Percentiles rank a stretch among this genome's conserved stretches.
Evolutionary conservation across 2,797 vertebrate genomes (phyloP).

Genomic region (Karalla daura): DNA sequence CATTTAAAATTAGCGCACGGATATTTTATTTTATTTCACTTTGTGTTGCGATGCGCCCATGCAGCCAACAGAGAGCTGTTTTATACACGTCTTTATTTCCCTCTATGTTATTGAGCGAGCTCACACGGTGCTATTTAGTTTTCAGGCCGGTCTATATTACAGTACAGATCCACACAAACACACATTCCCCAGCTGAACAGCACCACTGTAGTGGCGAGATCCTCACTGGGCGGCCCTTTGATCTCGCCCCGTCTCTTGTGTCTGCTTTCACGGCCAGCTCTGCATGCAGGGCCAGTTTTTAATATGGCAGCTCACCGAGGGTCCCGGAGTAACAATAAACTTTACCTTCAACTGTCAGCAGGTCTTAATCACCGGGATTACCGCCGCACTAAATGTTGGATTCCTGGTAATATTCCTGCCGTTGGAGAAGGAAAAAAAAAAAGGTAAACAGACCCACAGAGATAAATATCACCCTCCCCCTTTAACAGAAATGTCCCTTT

Average conservation of each 20-base stretch:
- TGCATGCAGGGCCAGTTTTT: constrained; percentile 75
- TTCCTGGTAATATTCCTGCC: constrained; percentile 87
- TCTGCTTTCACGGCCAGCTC: constrained; percentile 73
- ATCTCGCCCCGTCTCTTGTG: constrained; percentile 70
- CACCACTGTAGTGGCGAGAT: constrained; percentile 66
- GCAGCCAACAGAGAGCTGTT: constrained; percentile 6
- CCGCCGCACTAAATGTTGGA: constrained; percentile 86
- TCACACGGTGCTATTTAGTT: constrained; percentile 24
- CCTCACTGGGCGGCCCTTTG: constrained; percentile 73
- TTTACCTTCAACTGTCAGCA: constrained; percentile 88
- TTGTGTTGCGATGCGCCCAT: background rate
- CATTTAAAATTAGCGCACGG: background rate
- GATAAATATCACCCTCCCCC: constrained; percentile 74
- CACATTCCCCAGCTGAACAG: constrained; percentile 64
- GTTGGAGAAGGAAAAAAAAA: constrained; percentile 88
- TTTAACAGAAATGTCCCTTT: constrained; percentile 79
- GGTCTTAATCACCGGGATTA: constrained; percentile 92
- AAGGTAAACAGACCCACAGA: constrained; percentile 82
- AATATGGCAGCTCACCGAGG: constrained; percentile 81
- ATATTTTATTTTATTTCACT: background rate
- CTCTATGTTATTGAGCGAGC: background rate
- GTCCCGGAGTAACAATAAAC: constrained; percentile 85
- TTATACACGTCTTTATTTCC: constrained; percentile 5
- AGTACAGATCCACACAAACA: constrained; percentile 29
- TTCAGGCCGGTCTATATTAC: constrained; percentile 27